Conservation (phyloP, 2,888 invertebrate genomes). For the Leptopilina syphax region DNA sequence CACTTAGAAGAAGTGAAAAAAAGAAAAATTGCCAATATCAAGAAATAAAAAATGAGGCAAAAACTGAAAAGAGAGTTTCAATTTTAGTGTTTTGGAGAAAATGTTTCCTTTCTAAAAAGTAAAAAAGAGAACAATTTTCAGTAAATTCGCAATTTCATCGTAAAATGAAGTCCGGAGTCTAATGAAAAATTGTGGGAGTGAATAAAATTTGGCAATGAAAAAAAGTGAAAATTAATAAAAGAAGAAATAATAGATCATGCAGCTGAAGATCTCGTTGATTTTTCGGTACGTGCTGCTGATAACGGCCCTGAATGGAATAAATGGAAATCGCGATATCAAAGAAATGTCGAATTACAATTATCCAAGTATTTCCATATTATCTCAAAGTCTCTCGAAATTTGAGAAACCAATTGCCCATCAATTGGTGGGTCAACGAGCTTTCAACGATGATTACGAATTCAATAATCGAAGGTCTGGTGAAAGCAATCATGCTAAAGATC, state of each 20-base stretch:
- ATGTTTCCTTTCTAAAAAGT: too few relatives aligned
- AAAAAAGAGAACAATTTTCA: background rate
- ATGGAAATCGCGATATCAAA: slow-evolving; percentile 38
- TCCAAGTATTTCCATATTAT: slow-evolving; percentile 14
- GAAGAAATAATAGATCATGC: slow-evolving; percentile 43
- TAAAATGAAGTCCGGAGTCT: slow-evolving; percentile 14
- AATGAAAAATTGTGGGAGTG: slow-evolving; percentile 14
- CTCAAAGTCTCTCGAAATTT: background rate
- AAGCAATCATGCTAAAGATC: background rate
- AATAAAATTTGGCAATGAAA: slow-evolving; percentile 18
- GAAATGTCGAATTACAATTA: slow-evolving; percentile 39
- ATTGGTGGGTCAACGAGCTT: slow-evolving; percentile 27
- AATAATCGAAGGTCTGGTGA: slow-evolving; percentile 30
- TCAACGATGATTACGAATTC: slow-evolving; percentile 19
- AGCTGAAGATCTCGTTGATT: slow-evolving; percentile 37
- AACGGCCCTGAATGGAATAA: background rate
- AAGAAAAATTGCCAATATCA: too few relatives aligned
- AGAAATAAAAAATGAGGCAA: too few relatives aligned
- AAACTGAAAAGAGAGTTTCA: too few relatives aligned
- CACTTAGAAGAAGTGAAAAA: too few relatives aligned
- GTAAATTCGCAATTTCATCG: background rate
- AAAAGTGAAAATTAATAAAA: slow-evolving; percentile 13
- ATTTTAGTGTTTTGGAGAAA: too few relatives aligned
- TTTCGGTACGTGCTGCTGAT: slow-evolving; percentile 39
- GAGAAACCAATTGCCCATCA: slow-evolving; percentile 3